Conservation (phyloP, 1,140 invertebrate genomes). For the Tetranychus urticae region DNA sequence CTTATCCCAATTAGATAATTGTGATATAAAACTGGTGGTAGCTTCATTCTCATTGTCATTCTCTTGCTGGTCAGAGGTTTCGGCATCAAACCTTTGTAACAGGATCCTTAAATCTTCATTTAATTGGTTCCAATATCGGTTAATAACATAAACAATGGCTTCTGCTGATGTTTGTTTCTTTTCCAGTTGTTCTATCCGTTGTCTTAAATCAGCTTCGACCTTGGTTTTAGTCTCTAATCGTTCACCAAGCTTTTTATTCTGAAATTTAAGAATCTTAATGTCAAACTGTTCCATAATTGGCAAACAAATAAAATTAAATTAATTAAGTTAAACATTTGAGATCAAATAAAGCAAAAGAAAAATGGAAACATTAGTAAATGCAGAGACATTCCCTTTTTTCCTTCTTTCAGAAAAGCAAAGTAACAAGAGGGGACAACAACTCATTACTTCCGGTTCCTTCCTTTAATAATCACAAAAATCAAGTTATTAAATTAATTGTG, state of each 20-base stretch:
- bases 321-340: too few relatives aligned
- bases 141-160: slow-evolving; percentile 88
- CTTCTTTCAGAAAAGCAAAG: too few relatives aligned
- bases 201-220: slow-evolving; percentile 62
- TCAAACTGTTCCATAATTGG: slow-evolving; percentile 60
- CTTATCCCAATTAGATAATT: slow-evolving; percentile 93
- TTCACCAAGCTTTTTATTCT: slow-evolving; percentile 87
- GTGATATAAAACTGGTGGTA: slow-evolving; percentile 81
- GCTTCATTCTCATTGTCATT: slow-evolving; percentile 65
- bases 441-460: too few relatives aligned
- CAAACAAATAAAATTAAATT: neutral
- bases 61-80: slow-evolving; percentile 66
- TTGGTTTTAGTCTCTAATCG: slow-evolving; percentile 60
- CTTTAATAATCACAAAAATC: too few relatives aligned
- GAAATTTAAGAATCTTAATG: slow-evolving; percentile 83
- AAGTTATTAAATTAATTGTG: too few relatives aligned
- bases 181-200: slow-evolving; percentile 84
- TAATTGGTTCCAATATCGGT: slow-evolving; percentile 90
- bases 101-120: slow-evolving; percentile 89
- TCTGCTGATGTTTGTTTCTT: slow-evolving; percentile 92
- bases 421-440: too few relatives aligned
- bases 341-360: too few relatives aligned
- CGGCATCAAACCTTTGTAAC: slow-evolving; percentile 83
- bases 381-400: too few relatives aligned
- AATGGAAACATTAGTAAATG: too few relatives aligned